Evolutionary conservation across 2,888 invertebrate species (phyloP), one percentile per base, ranked within the genome.

Genomic region (Ennomos quercinarius): DNA sequence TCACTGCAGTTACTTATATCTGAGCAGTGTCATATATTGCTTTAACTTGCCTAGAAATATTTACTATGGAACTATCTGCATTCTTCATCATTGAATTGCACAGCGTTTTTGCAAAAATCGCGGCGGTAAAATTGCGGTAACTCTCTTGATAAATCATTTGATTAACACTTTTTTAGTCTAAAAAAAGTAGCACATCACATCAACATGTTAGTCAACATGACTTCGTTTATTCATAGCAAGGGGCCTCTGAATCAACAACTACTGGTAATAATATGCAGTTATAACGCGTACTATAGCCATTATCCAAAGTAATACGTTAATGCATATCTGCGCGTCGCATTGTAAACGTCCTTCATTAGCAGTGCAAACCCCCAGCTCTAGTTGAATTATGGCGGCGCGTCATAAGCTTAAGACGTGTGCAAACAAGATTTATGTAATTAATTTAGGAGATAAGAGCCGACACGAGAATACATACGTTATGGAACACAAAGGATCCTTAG

Each of bases 351-450:
- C 81, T 89, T 89, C 90, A 89, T 90, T 90, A 90, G 84, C 83
- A 84, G 84, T 85, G 85, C 87, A 89, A 88, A 87, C 87, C 79
- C 79, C 77, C 67, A 69, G 76, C 81, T 81, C 80, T 74, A 81
- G 83, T 85, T 91, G 89, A 92, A 82, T 91, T 91, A 91, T 90
- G 83, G 90, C 84, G 78, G 75, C 84, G 81, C 85, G 88, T 91
- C 89, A 91, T 89, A 87, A 88, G 91, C 88, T 90, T 90, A 89
- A 91, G 91, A 91, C 88, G 89, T 87, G 86, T 87, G 87, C 87
- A 91, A 90, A 91, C 90, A 91, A 91, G 91, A 91, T 92, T 91
- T 92, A 92, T 92, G 90, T 91, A 90, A 91, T 91, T 91, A 91
- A 92, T 92, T 91, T 91, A 86, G 84, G 83, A 89, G 91, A 92